These are phyloP conservation scores for Petrocephalus zakoni DNA, from an alignment of 2,113 vertebrate genomes.

Conservation along the genomic window DNA sequence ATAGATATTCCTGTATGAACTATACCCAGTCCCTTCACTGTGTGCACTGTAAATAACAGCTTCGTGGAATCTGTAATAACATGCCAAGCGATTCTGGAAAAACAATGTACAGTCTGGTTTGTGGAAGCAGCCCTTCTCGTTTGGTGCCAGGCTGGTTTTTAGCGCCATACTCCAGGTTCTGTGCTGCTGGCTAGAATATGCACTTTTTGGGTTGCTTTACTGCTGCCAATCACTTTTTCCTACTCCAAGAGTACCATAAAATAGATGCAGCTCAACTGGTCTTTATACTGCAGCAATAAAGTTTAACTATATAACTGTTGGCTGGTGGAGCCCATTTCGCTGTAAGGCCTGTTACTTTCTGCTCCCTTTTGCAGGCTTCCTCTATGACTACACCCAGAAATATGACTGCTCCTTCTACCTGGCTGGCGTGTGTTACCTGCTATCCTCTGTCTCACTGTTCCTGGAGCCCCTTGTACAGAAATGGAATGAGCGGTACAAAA, in stretches of 20 bases:
- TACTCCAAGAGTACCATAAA: neutral
- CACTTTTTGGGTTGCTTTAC: neutral
- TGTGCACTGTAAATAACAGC: neutral
- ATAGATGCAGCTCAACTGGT: neutral
- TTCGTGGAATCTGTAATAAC: neutral
- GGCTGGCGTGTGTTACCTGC: conserved; percentile 77
- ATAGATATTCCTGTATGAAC: conserved; percentile 5
- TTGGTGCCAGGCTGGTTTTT: neutral
- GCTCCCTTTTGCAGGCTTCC: conserved; percentile 68
- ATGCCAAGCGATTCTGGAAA: neutral
- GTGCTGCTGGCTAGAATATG: neutral
- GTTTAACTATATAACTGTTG: neutral
- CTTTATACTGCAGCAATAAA: neutral
- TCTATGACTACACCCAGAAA: conserved; percentile 83
- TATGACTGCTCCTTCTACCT: conserved; percentile 86
- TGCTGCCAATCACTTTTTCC: neutral
- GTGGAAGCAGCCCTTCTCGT: neutral
- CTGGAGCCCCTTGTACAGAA: conserved; percentile 74
- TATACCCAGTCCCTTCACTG: neutral
- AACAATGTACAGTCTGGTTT: neutral
- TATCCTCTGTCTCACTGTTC: conserved; percentile 79
- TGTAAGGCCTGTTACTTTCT: neutral
- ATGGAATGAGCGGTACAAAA: conserved; percentile 61
- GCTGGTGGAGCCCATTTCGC: neutral
- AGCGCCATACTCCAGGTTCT: neutral